Evolutionary conservation across 1,140 invertebrate species (phyloP).

Genomic region (Pseudomyrmex dendroicus): DNA sequence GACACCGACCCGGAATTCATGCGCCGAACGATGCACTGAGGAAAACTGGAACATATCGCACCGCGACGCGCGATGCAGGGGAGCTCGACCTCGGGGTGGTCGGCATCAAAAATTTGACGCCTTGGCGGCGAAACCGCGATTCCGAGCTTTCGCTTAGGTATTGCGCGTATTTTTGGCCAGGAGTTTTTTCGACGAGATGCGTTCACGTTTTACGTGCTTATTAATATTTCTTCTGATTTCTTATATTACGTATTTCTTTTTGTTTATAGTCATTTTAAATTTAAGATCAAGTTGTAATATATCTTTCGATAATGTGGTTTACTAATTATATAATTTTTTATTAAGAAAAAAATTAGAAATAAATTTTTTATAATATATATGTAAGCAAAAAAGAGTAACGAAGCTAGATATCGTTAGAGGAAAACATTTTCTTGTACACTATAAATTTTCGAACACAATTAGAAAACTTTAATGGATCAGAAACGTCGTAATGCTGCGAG

Average conservation of each 20-base stretch:
- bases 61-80: not conserved
- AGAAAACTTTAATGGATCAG: not conserved
- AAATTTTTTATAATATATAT: not conserved
- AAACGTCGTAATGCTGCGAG: not conserved
- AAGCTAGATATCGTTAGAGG: not conserved
- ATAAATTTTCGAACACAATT: not conserved
- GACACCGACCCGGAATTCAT: slow-evolving; percentile 66
- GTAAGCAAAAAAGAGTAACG: not conserved
- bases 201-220: not conserved
- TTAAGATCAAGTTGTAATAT: too few relatives aligned
- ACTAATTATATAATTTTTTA: not conserved
- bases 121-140: not conserved
- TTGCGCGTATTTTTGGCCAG: slow-evolving; percentile 43
- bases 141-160: slow-evolving; percentile 19
- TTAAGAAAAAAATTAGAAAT: not conserved
- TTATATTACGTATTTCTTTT: too few relatives aligned
- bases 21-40: slow-evolving; percentile 54
- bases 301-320: too few relatives aligned
- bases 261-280: too few relatives aligned
- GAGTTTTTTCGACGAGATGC: not conserved
- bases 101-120: slow-evolving; percentile 56
- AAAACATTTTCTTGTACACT: not conserved
- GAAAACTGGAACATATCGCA: slow-evolving; percentile 73
- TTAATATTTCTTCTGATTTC: slow-evolving; percentile 12
- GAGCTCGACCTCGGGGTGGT: slow-evolving; percentile 58